These are phyloP conservation scores for Macropodus opercularis DNA, from an alignment of 2,797 vertebrate species.

Conservation along the genomic window DNA sequence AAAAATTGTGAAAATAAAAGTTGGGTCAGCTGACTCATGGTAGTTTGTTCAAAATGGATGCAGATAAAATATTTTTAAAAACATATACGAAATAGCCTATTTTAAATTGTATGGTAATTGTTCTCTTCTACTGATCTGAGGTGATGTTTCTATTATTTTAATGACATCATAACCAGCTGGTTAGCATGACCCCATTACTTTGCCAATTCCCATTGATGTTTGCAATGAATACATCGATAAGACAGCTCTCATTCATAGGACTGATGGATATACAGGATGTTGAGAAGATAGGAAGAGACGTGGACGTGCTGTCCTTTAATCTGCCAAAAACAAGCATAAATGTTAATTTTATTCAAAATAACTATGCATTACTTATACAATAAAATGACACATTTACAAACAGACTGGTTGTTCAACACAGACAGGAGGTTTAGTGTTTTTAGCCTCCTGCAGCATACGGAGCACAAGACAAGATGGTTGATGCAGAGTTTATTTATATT, in stretches of 20 bases:
- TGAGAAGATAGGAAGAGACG: neutral
- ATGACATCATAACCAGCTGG: too few species aligned
- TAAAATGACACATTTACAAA: neutral
- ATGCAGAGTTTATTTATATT: constrained; percentile 29
- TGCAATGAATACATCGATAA: neutral
- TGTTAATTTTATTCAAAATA: neutral
- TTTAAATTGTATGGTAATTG: too few species aligned
- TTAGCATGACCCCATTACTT: neutral
- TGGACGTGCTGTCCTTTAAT: neutral
- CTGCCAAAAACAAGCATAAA: neutral
- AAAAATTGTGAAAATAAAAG: neutral
- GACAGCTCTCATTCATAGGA: neutral
- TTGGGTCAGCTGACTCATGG: neutral
- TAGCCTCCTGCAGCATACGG: constrained; percentile 37
- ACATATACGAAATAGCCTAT: too few species aligned
- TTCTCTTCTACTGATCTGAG: too few species aligned
- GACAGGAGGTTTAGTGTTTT: constrained; percentile 31
- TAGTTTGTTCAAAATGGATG: neutral
- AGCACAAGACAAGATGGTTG: constrained; percentile 22
- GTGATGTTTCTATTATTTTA: too few species aligned
- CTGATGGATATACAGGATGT: neutral
- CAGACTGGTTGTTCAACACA: neutral
- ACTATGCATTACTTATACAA: too few species aligned
- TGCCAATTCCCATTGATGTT: neutral
- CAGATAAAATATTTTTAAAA: too few species aligned